Evolutionary conservation across 2,113 vertebrate species (phyloP).

Genomic region (Nicator chloris): DNA sequence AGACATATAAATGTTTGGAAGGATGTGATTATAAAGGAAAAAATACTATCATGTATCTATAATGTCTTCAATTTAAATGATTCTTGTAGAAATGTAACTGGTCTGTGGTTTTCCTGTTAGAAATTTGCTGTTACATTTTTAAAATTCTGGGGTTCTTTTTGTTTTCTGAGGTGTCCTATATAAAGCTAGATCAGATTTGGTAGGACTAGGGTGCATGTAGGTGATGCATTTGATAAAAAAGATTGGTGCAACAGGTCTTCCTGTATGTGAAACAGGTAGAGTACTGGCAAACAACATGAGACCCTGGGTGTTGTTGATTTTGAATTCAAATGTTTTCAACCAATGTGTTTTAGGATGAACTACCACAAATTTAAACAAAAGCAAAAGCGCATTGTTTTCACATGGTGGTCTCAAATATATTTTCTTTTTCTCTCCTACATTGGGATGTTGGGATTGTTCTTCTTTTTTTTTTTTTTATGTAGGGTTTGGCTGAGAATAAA

Average conservation of each 20-base stretch:
- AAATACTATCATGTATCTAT: neutral
- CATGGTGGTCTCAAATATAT: neutral
- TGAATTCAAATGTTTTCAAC: neutral
- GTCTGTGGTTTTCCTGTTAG: neutral
- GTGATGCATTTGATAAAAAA: neutral
- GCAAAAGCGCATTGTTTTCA: neutral
- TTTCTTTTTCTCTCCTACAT: neutral
- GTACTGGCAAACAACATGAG: neutral
- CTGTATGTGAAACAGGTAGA: neutral
- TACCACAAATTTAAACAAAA: neutral
- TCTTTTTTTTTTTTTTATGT: neutral
- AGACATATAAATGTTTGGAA: neutral
- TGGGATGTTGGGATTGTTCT: neutral
- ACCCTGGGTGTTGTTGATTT: neutral
- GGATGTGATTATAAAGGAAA: neutral
- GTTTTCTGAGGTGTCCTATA: neutral
- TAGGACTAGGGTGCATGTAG: neutral
- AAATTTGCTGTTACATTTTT: neutral
- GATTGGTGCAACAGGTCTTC: neutral
- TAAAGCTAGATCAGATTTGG: neutral
- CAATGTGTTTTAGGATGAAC: neutral
- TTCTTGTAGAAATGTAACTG: neutral
- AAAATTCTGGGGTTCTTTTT: neutral
- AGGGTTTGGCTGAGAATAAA: constrained; percentile 99
- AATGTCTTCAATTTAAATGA: neutral